Conservation (phyloP, 2,113 vertebrate species). For the Polypterus bichir region DNA sequence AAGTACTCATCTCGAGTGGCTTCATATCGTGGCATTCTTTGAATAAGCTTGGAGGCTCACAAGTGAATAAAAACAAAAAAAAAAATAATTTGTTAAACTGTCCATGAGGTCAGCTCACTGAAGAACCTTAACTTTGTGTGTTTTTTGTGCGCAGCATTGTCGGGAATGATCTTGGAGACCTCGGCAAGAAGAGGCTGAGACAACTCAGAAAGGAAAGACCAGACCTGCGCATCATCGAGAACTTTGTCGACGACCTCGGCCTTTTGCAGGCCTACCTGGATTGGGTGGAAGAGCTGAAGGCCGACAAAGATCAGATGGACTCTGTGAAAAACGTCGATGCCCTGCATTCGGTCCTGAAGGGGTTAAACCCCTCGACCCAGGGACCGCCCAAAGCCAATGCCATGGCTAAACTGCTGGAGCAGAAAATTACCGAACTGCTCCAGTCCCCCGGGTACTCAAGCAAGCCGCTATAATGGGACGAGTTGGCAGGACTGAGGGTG, state of each 20-base stretch:
- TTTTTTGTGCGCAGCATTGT: slow-evolving; percentile 24
- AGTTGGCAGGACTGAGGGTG: too few relatives aligned
- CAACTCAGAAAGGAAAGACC: slow-evolving; percentile 25
- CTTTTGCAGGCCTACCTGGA: slow-evolving; percentile 44
- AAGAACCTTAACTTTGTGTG: too few relatives aligned
- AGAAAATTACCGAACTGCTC: slow-evolving; percentile 28
- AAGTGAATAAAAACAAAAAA: too few relatives aligned
- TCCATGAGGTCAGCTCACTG: too few relatives aligned
- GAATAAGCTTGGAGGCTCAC: too few relatives aligned
- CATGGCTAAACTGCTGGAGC: slow-evolving; percentile 30
- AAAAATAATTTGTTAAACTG: too few relatives aligned
- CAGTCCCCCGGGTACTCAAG: neutral
- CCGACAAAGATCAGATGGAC: slow-evolving; percentile 41
- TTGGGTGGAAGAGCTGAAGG: slow-evolving; percentile 44
- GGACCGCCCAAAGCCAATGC: slow-evolving; percentile 16
- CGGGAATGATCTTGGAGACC: slow-evolving; percentile 37
- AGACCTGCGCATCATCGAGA: slow-evolving; percentile 31
- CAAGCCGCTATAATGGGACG: too few relatives aligned
- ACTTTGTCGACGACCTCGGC: slow-evolving; percentile 37
- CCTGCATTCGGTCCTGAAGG: slow-evolving; percentile 33
- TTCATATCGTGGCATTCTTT: too few relatives aligned
- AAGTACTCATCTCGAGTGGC: neutral
- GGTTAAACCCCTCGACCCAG: slow-evolving; percentile 21
- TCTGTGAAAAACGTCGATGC: slow-evolving; percentile 39
- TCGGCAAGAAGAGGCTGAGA: slow-evolving; percentile 25